Evolutionary conservation across 2,797 vertebrate species (phyloP).

Genomic region (Eremophila alpestris): DNA sequence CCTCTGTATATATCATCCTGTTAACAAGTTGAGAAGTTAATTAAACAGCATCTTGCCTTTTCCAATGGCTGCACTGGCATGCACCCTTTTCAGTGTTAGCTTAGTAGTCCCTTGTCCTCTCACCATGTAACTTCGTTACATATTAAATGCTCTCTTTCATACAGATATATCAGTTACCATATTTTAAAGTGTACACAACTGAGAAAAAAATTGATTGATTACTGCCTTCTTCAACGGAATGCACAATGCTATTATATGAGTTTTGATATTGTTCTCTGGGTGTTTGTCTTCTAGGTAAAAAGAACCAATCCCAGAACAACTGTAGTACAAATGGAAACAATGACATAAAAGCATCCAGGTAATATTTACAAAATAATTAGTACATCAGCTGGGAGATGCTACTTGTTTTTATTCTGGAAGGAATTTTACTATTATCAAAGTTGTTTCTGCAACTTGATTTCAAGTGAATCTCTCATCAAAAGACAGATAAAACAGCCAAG

Average conservation of each 20-base stretch:
- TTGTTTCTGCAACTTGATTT: background rate
- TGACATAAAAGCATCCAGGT: background rate
- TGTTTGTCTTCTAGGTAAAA: background rate
- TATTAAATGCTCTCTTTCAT: background rate
- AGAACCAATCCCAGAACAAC: background rate
- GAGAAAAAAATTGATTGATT: background rate
- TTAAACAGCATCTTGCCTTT: background rate
- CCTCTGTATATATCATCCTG: background rate
- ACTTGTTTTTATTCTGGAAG: background rate
- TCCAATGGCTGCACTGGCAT: background rate
- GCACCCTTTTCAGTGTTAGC: background rate
- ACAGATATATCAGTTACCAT: background rate
- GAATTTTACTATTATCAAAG: background rate
- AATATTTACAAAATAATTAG: background rate
- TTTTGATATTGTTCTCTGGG: background rate
- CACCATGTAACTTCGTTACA: background rate
- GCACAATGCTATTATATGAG: background rate
- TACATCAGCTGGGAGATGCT: background rate
- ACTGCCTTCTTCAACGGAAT: background rate
- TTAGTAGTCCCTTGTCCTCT: background rate
- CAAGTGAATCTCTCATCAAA: background rate
- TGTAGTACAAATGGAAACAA: background rate
- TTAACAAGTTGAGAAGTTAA: background rate
- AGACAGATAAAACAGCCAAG: background rate
- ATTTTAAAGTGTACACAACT: background rate